Base-by-base conservation (phyloP, 2,797 vertebrate species). In the Lophotriccus pileatus region DNA sequence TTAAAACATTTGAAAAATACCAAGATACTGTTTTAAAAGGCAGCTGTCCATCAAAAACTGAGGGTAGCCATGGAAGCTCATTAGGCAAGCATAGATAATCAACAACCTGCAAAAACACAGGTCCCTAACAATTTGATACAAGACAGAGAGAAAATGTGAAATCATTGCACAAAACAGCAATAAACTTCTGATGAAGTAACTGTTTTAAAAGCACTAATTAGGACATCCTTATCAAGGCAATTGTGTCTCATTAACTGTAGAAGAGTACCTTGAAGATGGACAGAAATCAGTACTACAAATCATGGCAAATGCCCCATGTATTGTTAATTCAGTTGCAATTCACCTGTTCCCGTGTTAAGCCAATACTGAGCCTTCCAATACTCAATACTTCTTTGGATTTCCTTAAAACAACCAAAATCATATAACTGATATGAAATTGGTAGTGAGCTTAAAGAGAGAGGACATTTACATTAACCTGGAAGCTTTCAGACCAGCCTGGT, bases 301-400 rank as follows among this genome's bases (percentile, higher is more conserved):
- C 24, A 47, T 0, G 0, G 37, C 23, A 63, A 62, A 58, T 43
- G 1, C 9, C 1, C 3, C 27, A n/a, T 37, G 25, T 64, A 63
- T 27, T n/a, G n/a, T n/a, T 83, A 58, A 39, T 64, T 69, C 3
- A 89, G 12, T 49, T 41, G 8, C 4, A 63, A 81, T 39, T 58
- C 37, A 50, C 32, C 12, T 84, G 11, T 56, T 81, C 39, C 18
- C 36, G 16, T 63, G 16, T 19, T 79, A 41, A 41, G 15, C 21
- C 50, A n/a, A 81, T n/a, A 84, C n/a, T 3, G 11, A 90, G 39
- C 30, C 15, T 80, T 69, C 46, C 59, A 91, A 41, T 8, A 78
- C 10, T 62, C 44, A 39, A 22, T 24, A 39, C 6, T 63, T 58
- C 39, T 30, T 55, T 47, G 24, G 39, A 46, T 4, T 77, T 6